Base-by-base conservation (phyloP, 2,888 invertebrate genomes). In the Amaurobius ferox region DNA sequence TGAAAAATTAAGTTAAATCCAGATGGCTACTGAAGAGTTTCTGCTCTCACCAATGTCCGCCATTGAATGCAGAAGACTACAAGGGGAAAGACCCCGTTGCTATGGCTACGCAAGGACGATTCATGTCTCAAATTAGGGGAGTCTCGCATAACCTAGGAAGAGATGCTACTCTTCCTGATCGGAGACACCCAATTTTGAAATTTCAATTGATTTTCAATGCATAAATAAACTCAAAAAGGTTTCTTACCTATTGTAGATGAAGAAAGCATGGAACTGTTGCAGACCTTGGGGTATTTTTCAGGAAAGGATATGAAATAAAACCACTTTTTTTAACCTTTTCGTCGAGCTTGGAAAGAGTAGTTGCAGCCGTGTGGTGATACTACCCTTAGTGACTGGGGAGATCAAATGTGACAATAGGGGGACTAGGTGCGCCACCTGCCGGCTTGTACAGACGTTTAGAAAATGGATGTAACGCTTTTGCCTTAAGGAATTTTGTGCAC, bases 331-430 rank as follows among this genome's bases (percentile, higher is more conserved):
- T 19, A 11, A 26, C 30, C 61, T 70, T 62, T 39, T 30, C 40
- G 62, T 61, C 39, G 48, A 35, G 66, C 66, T 72, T 72, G 55
- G 44, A 44, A 66, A 66, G 71, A 66, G 66, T 77, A 85, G 77
- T 64, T 77, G 77, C 83, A 85, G 64, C 71, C 71, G 39, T 28
- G 72, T 66, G 66, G 35, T 64, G 61, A 55, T 72, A 71, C 83
- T 85, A 77, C 83, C 83, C 77, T 77, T 77, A 85, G 83, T 85
- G 83, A 85, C 77, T 71, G 71, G 72, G 61, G 77, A 66, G 76
- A 77, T 85, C 83, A 77, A 85, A 85, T 85, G 71, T 77, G 72
- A 85, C 83, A 85, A 85, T 72, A 71, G 77, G 83, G 55, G 70
- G 32, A 29, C 23, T 32, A 13, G 39, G 35, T 66, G 83, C 77